Evolutionary conservation across 2,113 vertebrate species (phyloP).

Genomic region (Laticauda laticaudata): DNA sequence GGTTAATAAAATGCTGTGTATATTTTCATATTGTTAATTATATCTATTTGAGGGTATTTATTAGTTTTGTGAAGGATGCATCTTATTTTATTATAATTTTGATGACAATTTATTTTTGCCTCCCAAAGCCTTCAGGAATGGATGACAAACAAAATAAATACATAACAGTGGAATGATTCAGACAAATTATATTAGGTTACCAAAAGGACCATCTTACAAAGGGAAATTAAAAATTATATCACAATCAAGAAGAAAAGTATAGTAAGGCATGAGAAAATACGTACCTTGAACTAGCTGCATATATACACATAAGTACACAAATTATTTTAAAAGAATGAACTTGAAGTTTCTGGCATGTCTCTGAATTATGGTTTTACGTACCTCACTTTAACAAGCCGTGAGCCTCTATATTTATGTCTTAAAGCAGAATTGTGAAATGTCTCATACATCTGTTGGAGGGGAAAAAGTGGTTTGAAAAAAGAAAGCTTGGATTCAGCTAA

Average conservation of each 20-base stretch:
- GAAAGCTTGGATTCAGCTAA: neutral
- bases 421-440: constrained; percentile 74
- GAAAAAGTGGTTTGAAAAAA: constrained; percentile 52
- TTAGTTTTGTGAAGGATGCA: neutral
- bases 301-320: neutral
- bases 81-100: neutral
- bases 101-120: neutral
- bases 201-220: neutral
- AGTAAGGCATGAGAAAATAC: neutral
- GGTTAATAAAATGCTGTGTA: neutral
- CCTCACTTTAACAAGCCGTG: constrained; percentile 75
- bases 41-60: neutral
- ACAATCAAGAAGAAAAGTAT: too few relatives aligned
- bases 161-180: neutral
- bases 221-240: neutral
- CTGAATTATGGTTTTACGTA: constrained; percentile 58
- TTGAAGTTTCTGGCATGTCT: neutral
- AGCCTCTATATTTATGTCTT: constrained; percentile 70
- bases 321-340: neutral
- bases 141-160: neutral
- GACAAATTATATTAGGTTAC: neutral
- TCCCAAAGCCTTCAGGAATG: neutral
- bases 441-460: constrained; percentile 74
- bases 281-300: neutral
- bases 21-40: neutral